Conservation (phyloP, 2,797 vertebrate species). For the Sylvilagus floridanus region DNA sequence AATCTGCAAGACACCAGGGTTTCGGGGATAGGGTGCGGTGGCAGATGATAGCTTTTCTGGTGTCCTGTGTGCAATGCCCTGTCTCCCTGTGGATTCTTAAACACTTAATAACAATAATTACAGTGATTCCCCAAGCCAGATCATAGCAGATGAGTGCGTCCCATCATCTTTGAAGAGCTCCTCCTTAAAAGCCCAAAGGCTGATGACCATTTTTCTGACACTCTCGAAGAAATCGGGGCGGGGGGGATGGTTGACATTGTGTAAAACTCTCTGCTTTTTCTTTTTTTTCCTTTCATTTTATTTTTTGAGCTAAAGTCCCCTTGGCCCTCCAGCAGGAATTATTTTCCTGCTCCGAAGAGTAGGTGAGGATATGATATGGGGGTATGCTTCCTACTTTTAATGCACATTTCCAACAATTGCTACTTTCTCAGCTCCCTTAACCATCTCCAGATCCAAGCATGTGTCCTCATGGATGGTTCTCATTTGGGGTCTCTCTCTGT, state of each 20-base stretch:
- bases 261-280: neutral
- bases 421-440: constrained; percentile 76
- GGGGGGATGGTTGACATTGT: neutral
- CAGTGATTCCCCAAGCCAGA: constrained; percentile 62
- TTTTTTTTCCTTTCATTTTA: neutral
- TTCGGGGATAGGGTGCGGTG: neutral
- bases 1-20: constrained; percentile 12
- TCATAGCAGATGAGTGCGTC: constrained; percentile 48
- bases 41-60: constrained; percentile 58
- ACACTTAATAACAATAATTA: constrained; percentile 77
- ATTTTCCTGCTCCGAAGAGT: constrained; percentile 54
- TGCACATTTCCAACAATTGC: constrained; percentile 59
- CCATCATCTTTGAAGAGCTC: constrained; percentile 61
- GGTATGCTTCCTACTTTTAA: constrained; percentile 55
- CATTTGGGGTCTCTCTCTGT: constrained; percentile 70
- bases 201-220: constrained; percentile 33
- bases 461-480: constrained; percentile 69
- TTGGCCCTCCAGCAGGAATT: constrained; percentile 11
- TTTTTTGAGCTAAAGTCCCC: constrained; percentile 3
- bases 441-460: constrained; percentile 15
- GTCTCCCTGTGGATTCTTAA: constrained; percentile 72
- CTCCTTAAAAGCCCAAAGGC: neutral
- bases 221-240: constrained; percentile 2
- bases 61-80: neutral
- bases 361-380: neutral